These are phyloP conservation scores for Eueides isabella DNA, from an alignment of 1,140 invertebrate species.

Conservation along the genomic window DNA sequence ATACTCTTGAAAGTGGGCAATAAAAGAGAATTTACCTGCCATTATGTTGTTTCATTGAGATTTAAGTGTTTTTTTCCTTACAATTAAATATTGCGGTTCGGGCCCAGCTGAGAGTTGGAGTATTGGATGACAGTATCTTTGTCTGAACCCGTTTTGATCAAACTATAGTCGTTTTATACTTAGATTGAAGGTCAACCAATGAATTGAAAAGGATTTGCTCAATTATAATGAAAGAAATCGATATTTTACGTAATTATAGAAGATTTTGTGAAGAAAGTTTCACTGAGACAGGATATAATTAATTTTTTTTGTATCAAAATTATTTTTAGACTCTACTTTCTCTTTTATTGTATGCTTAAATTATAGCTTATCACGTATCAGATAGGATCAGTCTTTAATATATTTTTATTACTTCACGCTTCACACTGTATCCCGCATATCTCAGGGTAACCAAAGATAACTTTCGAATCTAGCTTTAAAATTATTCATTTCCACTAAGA, in stretches of 20 bases:
- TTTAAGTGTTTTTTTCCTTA: slow-evolving; percentile 52
- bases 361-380: no score
- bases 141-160: slow-evolving; percentile 46
- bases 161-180: slow-evolving; percentile 15
- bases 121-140: slow-evolving; percentile 66
- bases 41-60: slow-evolving; percentile 67
- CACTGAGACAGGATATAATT: not conserved
- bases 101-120: slow-evolving; percentile 47
- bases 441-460: no score
- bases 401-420: no score
- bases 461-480: no score
- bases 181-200: slow-evolving; percentile 3
- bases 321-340: not conserved
- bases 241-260: slow-evolving; percentile 4
- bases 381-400: no score
- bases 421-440: no score
- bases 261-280: not conserved
- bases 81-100: slow-evolving; percentile 61
- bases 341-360: not conserved
- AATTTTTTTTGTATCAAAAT: not conserved
- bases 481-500: no score
- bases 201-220: slow-evolving; percentile 2
- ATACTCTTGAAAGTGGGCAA: slow-evolving; percentile 48
- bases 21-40: slow-evolving; percentile 61
- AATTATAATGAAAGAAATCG: slow-evolving; percentile 11